These are phyloP conservation scores for Drosophila watanabei DNA, from an alignment of 1,140 invertebrate genomes.

Conservation along the genomic window DNA sequence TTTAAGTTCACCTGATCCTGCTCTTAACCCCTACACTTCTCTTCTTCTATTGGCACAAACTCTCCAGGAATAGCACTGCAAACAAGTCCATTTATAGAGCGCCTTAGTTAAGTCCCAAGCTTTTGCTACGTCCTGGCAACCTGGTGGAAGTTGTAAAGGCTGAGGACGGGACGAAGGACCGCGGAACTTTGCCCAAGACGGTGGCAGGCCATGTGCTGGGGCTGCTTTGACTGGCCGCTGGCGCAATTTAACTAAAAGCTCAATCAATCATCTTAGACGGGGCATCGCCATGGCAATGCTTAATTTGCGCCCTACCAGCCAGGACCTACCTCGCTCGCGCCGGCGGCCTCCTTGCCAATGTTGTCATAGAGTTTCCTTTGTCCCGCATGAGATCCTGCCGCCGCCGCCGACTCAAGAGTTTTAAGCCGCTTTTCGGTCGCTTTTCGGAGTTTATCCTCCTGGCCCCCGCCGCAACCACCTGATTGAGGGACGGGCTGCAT, in stretches of 20 bases:
- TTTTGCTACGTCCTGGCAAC: not conserved
- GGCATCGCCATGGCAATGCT: conserved; percentile 62
- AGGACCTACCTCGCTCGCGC: not conserved
- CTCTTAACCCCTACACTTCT: not conserved
- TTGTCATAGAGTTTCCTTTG: conserved; percentile 66
- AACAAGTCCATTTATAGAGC: not conserved
- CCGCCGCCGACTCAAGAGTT: conserved; percentile 44
- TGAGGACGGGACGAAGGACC: not conserved
- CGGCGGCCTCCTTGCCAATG: conserved; percentile 56
- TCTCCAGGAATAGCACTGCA: not conserved
- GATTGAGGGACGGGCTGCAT: conserved; percentile 41
- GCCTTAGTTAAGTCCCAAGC: not conserved
- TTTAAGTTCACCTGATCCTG: not conserved
- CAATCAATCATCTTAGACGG: conserved; percentile 71
- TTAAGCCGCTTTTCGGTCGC: conserved; percentile 72
- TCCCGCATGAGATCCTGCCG: conserved; percentile 7
- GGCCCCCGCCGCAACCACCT: conserved; percentile 39
- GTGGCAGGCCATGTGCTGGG: conserved; percentile 24
- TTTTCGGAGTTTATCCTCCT: conserved; percentile 70
- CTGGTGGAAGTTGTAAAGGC: not conserved
- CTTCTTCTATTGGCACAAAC: no score
- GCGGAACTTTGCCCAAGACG: conserved; percentile 16
- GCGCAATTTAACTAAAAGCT: conserved; percentile 79
- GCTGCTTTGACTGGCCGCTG: conserved; percentile 53
- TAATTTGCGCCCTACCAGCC: conserved; percentile 39